Evolutionary conservation across 2,113 vertebrate genomes (phyloP).

Genomic region (Sinocyclocheilus maitianheensis): DNA sequence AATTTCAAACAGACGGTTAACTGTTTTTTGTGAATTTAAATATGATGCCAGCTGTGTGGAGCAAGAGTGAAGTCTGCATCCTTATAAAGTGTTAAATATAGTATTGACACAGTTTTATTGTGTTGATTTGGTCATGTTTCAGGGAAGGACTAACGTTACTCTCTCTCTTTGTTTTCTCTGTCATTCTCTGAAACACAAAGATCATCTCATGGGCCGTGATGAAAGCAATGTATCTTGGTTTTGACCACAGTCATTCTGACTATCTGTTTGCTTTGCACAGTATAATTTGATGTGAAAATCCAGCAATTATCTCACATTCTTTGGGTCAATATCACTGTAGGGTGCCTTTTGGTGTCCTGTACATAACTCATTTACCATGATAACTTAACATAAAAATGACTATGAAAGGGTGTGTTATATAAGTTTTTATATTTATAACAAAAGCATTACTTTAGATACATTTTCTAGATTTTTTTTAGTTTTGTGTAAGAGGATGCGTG

Average conservation of each 20-base stretch:
- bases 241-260: constrained; percentile 25
- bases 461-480: too few relatives aligned
- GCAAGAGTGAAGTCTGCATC: neutral
- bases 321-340: neutral
- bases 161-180: neutral
- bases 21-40: neutral
- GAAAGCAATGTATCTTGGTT: constrained; percentile 18
- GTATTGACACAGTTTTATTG: neutral
- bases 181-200: neutral
- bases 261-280: neutral
- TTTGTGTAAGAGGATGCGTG: too few relatives aligned
- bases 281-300: constrained; percentile 21
- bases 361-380: too few relatives aligned
- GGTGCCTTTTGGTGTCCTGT: too few relatives aligned
- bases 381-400: too few relatives aligned
- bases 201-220: neutral
- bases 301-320: constrained; percentile 25
- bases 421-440: too few relatives aligned
- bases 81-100: neutral
- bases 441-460: too few relatives aligned
- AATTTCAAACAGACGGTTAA: neutral
- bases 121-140: neutral
- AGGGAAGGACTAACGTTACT: neutral
- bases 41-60: neutral
- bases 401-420: too few relatives aligned